Conservation (phyloP, 2,888 invertebrate species). For the Cerastis leucographa region DNA sequence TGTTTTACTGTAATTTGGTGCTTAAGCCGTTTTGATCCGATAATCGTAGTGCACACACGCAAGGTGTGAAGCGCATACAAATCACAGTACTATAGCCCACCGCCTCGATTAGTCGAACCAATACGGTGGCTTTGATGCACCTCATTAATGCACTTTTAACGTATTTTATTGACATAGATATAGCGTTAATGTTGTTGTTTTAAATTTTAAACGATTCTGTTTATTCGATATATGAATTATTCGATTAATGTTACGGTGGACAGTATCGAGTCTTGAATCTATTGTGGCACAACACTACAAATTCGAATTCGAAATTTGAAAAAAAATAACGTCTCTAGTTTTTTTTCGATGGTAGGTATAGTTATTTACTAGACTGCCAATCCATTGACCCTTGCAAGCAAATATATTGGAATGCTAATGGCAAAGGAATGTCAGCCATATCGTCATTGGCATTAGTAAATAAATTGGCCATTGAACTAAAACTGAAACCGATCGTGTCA, state of each 20-base stretch:
- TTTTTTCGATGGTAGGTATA: not conserved
- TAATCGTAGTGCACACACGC: constrained; percentile 43
- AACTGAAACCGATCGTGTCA: constrained; percentile 41
- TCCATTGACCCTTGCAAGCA: constrained; percentile 12
- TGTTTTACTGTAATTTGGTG: constrained; percentile 68
- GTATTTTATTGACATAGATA: constrained; percentile 55
- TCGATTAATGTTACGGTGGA: constrained; percentile 30
- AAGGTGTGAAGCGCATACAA: constrained; percentile 72
- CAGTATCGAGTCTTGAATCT: constrained; percentile 19
- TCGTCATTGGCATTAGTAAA: constrained; percentile 27
- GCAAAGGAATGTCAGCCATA: constrained; percentile 35
- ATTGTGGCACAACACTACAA: not conserved
- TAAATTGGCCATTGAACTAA: constrained; percentile 45
- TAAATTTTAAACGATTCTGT: constrained; percentile 50
- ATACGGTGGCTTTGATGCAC: constrained; percentile 62
- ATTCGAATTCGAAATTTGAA: not conserved
- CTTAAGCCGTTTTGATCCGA: constrained; percentile 61
- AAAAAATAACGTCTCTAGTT: not conserved
- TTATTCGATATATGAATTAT: constrained; percentile 51
- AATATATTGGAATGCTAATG: constrained; percentile 36
- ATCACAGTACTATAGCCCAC: constrained; percentile 62
- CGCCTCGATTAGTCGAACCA: constrained; percentile 54
- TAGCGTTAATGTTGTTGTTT: constrained; percentile 53
- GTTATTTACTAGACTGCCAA: constrained; percentile 10
- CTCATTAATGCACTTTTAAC: constrained; percentile 62